Conservation (phyloP, 2,888 invertebrate species). For the Ommatoiulus sabulosus region DNA sequence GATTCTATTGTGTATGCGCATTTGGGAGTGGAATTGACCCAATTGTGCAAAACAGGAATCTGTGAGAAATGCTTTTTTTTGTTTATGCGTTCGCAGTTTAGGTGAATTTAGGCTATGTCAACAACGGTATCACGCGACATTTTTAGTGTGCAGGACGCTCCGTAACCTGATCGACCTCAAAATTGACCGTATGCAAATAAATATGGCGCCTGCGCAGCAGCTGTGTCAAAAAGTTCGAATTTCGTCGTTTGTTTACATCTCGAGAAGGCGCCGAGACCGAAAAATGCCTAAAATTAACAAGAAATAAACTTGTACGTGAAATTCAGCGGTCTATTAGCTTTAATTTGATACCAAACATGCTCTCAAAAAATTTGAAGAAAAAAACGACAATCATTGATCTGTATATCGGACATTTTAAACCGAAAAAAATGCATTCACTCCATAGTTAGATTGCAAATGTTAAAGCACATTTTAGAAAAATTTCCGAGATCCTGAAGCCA, state of each 20-base stretch:
- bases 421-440: too few species aligned
- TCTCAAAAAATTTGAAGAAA: too few species aligned
- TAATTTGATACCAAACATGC: too few species aligned
- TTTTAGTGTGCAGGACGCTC: neutral
- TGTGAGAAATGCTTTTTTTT: neutral
- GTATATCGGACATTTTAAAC: too few species aligned
- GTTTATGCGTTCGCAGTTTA: constrained; percentile 13
- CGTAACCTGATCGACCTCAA: neutral
- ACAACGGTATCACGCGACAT: constrained; percentile 3
- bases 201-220: neutral
- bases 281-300: too few species aligned
- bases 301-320: too few species aligned
- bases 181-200: neutral
- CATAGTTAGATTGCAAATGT: too few species aligned
- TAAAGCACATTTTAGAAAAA: too few species aligned
- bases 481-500: too few species aligned
- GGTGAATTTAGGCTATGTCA: constrained; percentile 4
- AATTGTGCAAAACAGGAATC: constrained; percentile 21
- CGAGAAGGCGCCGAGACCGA: neutral
- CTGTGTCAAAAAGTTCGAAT: neutral
- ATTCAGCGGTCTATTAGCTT: too few species aligned
- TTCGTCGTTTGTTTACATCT: neutral
- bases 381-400: too few species aligned
- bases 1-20: constrained; percentile 25
- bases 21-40: constrained; percentile 34